phyloP scores from a whole-genome alignment of 2,797 vertebrate species.

The Sparidentex hasta region DNA sequence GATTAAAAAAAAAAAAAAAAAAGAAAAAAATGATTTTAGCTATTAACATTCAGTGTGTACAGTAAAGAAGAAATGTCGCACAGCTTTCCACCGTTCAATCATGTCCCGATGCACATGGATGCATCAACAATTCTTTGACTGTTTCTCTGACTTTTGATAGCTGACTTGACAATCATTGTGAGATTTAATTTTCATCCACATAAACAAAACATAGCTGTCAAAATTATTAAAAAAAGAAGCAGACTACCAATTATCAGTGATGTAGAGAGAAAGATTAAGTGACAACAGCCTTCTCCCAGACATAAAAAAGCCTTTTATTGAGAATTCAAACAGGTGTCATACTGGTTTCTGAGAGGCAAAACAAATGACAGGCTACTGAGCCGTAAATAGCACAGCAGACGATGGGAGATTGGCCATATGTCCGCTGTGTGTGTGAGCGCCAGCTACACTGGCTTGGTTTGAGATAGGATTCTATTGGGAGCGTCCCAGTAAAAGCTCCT shows the following conservation, averaged over 20 bases:
- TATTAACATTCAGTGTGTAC: constrained; percentile 19
- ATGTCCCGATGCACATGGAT: constrained; percentile 50
- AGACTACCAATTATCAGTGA: constrained; percentile 53
- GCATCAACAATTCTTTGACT: constrained; percentile 52
- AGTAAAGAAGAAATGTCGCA: constrained; percentile 33
- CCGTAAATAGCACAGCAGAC: constrained; percentile 84
- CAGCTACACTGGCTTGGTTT: constrained; percentile 77
- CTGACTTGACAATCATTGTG: constrained; percentile 53
- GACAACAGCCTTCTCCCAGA: constrained; percentile 71
- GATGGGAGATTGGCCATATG: constrained; percentile 86
- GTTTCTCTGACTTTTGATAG: constrained; percentile 50
- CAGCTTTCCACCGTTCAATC: constrained; percentile 45
- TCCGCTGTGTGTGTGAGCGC: constrained; percentile 75
- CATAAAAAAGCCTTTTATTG: constrained; percentile 75
- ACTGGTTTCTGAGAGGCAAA: constrained; percentile 79
- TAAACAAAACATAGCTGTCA: constrained; percentile 55
- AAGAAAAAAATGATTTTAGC: no score
- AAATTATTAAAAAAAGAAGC: constrained; percentile 45
- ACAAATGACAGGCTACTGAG: constrained; percentile 83
- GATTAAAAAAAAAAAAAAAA: no score
- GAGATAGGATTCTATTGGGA: constrained; percentile 78
- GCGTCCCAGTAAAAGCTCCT: constrained; percentile 77
- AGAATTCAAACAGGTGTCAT: constrained; percentile 88
- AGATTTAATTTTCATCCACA: constrained; percentile 51
- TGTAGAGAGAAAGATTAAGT: constrained; percentile 69